A percentile compares a stretch with the other conserved stretches of the same genome.
These are phyloP conservation scores for Lithobates sylvaticus DNA, from an alignment of 2,797 vertebrate species.

Conservation along the genomic window DNA sequence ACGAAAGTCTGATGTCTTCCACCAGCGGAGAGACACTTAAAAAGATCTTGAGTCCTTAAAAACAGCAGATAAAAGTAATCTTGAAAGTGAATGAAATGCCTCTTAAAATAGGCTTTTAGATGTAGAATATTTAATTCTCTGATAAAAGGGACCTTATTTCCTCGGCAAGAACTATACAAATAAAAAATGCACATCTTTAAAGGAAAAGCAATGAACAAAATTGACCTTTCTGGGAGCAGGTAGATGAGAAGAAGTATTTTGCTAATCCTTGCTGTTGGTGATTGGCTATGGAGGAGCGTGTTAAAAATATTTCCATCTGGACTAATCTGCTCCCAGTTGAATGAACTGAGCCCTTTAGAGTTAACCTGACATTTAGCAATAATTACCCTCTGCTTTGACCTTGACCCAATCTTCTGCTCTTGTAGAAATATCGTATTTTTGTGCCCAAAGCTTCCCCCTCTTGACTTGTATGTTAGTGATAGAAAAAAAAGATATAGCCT, in stretches of 20 bases:
- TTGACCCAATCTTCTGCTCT: conserved; percentile 80
- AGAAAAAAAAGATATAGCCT: conserved; percentile 55
- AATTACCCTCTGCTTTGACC: conserved; percentile 90
- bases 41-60: conserved; percentile 66
- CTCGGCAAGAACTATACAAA: conserved; percentile 73
- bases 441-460: conserved; percentile 75
- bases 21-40: conserved; percentile 60
- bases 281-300: conserved; percentile 83
- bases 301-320: conserved; percentile 91
- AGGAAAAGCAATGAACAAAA: conserved; percentile 86
- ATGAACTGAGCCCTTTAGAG: conserved; percentile 86
- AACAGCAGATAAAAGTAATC: conserved; percentile 77
- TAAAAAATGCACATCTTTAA: conserved; percentile 81
- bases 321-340: conserved; percentile 90
- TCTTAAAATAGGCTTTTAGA: conserved; percentile 75
- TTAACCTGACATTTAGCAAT: conserved; percentile 93
- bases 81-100: conserved; percentile 80
- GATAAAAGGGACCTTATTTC: conserved; percentile 82
- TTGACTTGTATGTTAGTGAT: conserved; percentile 84
- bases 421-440: conserved; percentile 80
- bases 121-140: conserved; percentile 84
- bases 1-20: conserved; percentile 57
- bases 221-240: conserved; percentile 89
- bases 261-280: conserved; percentile 86
- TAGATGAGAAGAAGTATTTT: conserved; percentile 90